phyloP scores from a whole-genome alignment of 1,140 invertebrate species.

The Harlomillsia oculata region DNA sequence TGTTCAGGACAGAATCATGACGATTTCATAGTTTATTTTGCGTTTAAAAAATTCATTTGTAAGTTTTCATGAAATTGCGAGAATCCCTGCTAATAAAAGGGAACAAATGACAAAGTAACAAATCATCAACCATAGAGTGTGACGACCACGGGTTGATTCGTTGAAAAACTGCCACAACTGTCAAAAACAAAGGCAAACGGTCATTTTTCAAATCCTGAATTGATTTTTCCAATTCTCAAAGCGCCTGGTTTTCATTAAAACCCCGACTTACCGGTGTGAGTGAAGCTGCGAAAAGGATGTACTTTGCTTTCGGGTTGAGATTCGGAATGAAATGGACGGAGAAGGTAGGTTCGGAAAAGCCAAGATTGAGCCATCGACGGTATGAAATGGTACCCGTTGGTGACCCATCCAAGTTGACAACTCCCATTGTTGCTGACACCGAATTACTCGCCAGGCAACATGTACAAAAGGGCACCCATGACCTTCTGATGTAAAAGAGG shows the following conservation, averaged over 20 bases:
- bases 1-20: too few species aligned
- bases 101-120: too few species aligned
- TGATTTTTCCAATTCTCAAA: neutral
- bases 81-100: too few species aligned
- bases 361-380: slow-evolving; percentile 16
- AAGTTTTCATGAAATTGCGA: too few species aligned
- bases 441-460: neutral
- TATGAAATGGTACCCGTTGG: slow-evolving; percentile 11
- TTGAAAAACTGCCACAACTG: too few species aligned
- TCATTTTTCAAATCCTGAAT: too few species aligned
- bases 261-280: slow-evolving; percentile 12
- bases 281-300: slow-evolving; percentile 16
- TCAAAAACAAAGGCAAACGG: too few species aligned
- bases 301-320: slow-evolving; percentile 20
- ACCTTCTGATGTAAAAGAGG: slow-evolving; percentile 6
- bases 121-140: too few species aligned
- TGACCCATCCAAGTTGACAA: slow-evolving; percentile 20
- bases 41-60: too few species aligned
- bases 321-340: slow-evolving; percentile 22
- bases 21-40: too few species aligned
- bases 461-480: slow-evolving; percentile 17
- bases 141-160: too few species aligned
- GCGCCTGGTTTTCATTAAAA: neutral
- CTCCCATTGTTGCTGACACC: neutral
- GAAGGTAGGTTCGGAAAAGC: slow-evolving; percentile 8